Evolutionary conservation across 2,113 vertebrate species (phyloP), one percentile per base, ranked within the genome.

Genomic region (Brachyhypopomus gauderio): DNA sequence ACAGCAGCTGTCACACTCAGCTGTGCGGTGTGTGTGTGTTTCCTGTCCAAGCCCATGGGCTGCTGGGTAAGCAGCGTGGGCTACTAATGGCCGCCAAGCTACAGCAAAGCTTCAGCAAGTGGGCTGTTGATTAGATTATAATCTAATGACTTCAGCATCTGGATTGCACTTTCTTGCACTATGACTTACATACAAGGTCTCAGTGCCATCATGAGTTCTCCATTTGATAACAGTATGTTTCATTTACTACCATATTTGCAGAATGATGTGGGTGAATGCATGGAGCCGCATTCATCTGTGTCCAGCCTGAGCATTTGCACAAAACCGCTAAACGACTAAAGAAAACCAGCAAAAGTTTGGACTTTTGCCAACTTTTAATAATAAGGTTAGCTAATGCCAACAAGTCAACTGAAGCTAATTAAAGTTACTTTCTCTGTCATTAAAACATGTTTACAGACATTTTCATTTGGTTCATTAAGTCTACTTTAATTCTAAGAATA

Each of bases 11-110:
- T 60, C 82, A 72, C 27, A 66, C 72, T 66, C 71, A 79, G 48
- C 76, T n/a, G n/a, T 76, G 72, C 67, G 80, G 82, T 83, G 77
- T 83, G 85, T 76, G 85, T 74, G 72, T 79, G 84, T 87, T 84
- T 89, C 85, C 81, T 72, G 72, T 82, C 70, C 69, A 84, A 84
- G 83, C 82, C 77, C 71, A 74, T 22, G 79, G 48, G 76, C 85
- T 80, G 85, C 82, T 86, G 80, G 77, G 78, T 63, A 77, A 84
- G 80, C 77, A 80, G 76, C 76, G 55, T 23, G 64, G 62, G 77
- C 73, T 55, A 60, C 80, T 79, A 91, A 88, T 52, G 88, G 86
- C 77, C 72, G 30, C 76, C 88, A 86, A 73, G 77, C 80, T 86
- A 84, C 83, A 84, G 79, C 23, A n/a, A 83, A 59, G 48, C 62